Percentiles rank a stretch among this genome's conserved stretches.
These are phyloP conservation scores for Dermochelys coriacea DNA, from an alignment of 2,797 vertebrate species.

Conservation along the genomic window DNA sequence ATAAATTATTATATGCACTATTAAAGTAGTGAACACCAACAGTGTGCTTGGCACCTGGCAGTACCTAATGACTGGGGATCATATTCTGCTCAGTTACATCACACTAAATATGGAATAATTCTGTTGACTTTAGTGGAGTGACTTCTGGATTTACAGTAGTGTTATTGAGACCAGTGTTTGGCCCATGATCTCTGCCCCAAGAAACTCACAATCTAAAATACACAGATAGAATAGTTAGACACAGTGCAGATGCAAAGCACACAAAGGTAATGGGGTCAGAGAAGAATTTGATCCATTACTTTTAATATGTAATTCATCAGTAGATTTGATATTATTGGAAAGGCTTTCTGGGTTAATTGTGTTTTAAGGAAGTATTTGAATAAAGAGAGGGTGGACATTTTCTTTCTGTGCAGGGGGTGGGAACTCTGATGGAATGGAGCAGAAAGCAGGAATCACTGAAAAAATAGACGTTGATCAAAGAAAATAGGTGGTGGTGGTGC, in stretches of 20 bases:
- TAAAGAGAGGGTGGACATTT: not conserved
- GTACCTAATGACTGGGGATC: slow-evolving; percentile 41
- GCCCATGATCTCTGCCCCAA: slow-evolving; percentile 25
- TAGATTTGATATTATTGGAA: not conserved
- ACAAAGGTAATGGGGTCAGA: slow-evolving; percentile 31
- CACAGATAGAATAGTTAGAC: slow-evolving; percentile 22
- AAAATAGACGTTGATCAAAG: not conserved
- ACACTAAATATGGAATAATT: slow-evolving; percentile 51
- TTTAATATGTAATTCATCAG: not conserved
- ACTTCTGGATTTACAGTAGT: slow-evolving; percentile 7
- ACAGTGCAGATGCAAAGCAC: slow-evolving; percentile 6
- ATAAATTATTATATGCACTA: slow-evolving; percentile 37
- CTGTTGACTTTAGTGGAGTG: slow-evolving; percentile 38
- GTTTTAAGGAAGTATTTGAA: slow-evolving; percentile 22
- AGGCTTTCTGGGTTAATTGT: slow-evolving; percentile 25
- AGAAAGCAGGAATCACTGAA: not conserved
- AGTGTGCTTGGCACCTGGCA: slow-evolving; percentile 51
- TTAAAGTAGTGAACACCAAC: not conserved
- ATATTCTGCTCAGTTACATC: slow-evolving; percentile 45
- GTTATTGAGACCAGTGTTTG: slow-evolving; percentile 10
- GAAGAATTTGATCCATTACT: not conserved
- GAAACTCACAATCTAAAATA: slow-evolving; percentile 44
- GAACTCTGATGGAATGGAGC: not conserved
- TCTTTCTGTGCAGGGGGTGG: not conserved
- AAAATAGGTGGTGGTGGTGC: not conserved